phyloP scores from a whole-genome alignment of 37 sponge, comb jelly and placozoan genomes.

The Cliona cf. orientalis region DNA sequence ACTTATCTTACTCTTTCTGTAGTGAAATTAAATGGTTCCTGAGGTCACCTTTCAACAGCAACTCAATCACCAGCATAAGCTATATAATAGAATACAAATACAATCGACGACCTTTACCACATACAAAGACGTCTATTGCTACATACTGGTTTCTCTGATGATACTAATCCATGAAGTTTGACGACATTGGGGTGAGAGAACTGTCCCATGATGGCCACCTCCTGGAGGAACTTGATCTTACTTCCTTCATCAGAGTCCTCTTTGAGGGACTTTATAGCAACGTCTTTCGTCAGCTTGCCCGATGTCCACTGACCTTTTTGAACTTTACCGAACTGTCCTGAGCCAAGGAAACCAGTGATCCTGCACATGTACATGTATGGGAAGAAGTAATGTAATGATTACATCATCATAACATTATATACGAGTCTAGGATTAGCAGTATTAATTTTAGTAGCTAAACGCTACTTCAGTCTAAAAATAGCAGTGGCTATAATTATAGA shows the following conservation, averaged over 20 bases:
- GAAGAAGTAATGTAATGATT: not conserved
- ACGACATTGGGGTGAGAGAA: constrained; percentile 72
- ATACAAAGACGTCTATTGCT: too few species aligned
- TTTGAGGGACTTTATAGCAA: constrained; percentile 65
- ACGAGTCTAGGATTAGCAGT: too few species aligned
- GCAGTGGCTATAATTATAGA: not conserved
- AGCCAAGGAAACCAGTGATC: constrained; percentile 44
- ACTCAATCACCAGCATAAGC: constrained; percentile 82
- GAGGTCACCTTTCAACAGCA: constrained; percentile 67
- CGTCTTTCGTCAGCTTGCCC: constrained; percentile 23
- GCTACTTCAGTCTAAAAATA: not conserved
- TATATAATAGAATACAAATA: not conserved
- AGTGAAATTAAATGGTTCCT: constrained; percentile 20
- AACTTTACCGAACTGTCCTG: constrained; percentile 74
- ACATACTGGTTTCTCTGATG: constrained; percentile 53
- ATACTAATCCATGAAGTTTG: constrained; percentile 65
- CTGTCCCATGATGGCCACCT: constrained; percentile 84
- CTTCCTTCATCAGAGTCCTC: constrained; percentile 5
- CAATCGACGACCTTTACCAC: not conserved
- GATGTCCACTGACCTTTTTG: constrained; percentile 44
- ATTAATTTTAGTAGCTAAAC: not conserved
- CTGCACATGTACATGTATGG: not conserved
- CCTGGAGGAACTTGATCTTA: constrained; percentile 68
- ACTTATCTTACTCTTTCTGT: not conserved
- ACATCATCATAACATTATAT: not conserved